phyloP scores from a whole-genome alignment of 2,888 invertebrate genomes.

The Tetragonisca angustula region DNA sequence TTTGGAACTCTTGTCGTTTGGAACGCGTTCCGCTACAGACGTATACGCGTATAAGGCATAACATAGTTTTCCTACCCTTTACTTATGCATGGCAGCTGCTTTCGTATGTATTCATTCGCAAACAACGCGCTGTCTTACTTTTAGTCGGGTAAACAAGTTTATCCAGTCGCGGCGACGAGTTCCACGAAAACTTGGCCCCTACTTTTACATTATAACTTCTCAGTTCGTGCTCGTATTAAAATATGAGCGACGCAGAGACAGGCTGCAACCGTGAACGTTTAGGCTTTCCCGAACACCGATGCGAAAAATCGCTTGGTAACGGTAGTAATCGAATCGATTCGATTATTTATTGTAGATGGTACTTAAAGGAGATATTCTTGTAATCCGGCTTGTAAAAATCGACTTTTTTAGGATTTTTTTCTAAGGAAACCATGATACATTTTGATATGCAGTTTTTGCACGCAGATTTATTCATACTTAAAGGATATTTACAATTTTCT shows the following conservation, averaged over 20 bases:
- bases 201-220: conserved; percentile 59
- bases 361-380: too few species aligned
- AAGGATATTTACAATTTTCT: too few species aligned
- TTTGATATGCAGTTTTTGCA: too few species aligned
- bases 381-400: too few species aligned
- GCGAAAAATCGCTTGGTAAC: not conserved
- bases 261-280: conserved; percentile 5
- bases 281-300: conserved; percentile 1
- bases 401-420: too few species aligned
- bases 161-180: conserved; percentile 53
- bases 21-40: conserved; percentile 3
- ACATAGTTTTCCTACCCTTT: conserved; percentile 42
- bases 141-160: conserved; percentile 61
- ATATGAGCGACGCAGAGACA: conserved; percentile 35
- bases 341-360: not conserved
- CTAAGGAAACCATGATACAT: too few species aligned
- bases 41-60: conserved; percentile 20
- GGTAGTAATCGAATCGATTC: not conserved
- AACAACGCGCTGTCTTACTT: conserved; percentile 61
- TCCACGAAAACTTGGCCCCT: conserved; percentile 41
- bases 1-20: conserved; percentile 27
- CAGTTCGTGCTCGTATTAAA: conserved; percentile 35
- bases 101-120: conserved; percentile 60
- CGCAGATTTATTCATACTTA: too few species aligned
- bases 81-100: conserved; percentile 46